A percentile compares a stretch with the other conserved stretches of the same genome.
Conservation (phyloP, 2,888 invertebrate species). For the Scotopteryx bipunctaria region DNA sequence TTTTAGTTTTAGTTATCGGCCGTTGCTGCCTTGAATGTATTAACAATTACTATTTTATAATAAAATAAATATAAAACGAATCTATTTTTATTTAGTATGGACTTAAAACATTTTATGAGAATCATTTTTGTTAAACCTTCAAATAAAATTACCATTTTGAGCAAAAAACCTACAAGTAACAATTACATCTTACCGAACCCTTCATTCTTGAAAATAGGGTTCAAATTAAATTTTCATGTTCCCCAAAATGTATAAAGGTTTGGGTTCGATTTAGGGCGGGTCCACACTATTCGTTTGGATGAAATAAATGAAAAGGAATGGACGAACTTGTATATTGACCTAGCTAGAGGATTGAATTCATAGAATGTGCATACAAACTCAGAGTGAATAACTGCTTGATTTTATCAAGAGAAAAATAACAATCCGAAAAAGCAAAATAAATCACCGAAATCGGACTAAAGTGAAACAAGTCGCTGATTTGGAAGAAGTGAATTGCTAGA, state of each 20-base stretch:
- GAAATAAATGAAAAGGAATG: not conserved
- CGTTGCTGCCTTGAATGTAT: slow-evolving; percentile 66
- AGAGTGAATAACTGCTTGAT: too few relatives aligned
- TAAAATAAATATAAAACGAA: slow-evolving; percentile 48
- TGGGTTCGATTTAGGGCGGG: slow-evolving; percentile 11
- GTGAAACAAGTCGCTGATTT: too few relatives aligned
- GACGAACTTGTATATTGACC: too few relatives aligned
- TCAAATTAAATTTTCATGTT: slow-evolving; percentile 18
- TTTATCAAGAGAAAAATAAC: too few relatives aligned
- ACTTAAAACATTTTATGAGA: too few relatives aligned
- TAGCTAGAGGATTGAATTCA: too few relatives aligned
- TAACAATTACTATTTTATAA: slow-evolving; percentile 59
- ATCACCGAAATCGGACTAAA: too few relatives aligned
- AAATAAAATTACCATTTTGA: not conserved
- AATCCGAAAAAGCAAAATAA: too few relatives aligned
- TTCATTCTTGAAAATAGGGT: slow-evolving; percentile 13
- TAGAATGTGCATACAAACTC: too few relatives aligned
- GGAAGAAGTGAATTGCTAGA: too few relatives aligned
- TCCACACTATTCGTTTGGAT: not conserved
- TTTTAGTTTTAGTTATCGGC: slow-evolving; percentile 63
- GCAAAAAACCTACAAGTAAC: slow-evolving; percentile 1
- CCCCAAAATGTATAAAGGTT: slow-evolving; percentile 8
- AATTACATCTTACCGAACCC: slow-evolving; percentile 5
- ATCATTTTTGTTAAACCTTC: not conserved
- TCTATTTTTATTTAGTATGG: slow-evolving; percentile 15